A percentile compares a stretch with the other conserved stretches of the same genome.
Evolutionary conservation across 2,113 vertebrate genomes (phyloP).

Genomic region (Ia io): DNA sequence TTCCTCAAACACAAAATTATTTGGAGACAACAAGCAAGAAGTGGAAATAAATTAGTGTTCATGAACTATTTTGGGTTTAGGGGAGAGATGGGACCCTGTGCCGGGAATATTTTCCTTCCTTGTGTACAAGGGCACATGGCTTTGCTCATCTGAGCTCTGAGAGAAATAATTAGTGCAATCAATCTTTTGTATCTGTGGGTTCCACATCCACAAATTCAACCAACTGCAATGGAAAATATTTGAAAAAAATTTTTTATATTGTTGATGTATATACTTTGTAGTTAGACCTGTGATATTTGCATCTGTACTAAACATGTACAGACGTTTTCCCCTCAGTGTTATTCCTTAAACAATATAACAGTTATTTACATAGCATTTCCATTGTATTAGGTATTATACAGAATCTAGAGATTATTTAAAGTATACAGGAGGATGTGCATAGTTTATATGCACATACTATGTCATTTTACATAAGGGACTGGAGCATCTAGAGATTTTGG

Average conservation of each 20-base stretch:
- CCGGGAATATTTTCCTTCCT: not conserved
- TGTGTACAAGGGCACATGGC: not conserved
- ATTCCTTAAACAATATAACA: not conserved
- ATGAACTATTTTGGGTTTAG: not conserved
- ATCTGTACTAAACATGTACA: not conserved
- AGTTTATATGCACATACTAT: not conserved
- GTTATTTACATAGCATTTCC: not conserved
- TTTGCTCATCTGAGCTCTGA: not conserved
- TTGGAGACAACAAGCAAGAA: not conserved
- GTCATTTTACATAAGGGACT: not conserved
- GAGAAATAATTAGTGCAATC: not conserved
- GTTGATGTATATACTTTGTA: not conserved
- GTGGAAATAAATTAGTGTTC: not conserved
- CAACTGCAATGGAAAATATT: not conserved
- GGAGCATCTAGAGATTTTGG: not conserved
- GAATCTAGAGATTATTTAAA: not conserved
- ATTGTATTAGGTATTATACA: not conserved
- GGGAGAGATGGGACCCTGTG: not conserved
- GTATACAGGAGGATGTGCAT: not conserved
- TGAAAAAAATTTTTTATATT: not conserved
- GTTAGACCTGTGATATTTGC: not conserved
- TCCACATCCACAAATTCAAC: too few species aligned
- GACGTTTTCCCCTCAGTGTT: not conserved
- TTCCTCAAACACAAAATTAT: not conserved
- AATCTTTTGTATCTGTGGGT: not conserved